These are phyloP conservation scores for Amphilophus citrinellus DNA, from an alignment of 2,113 vertebrate genomes.

Conservation along the genomic window DNA sequence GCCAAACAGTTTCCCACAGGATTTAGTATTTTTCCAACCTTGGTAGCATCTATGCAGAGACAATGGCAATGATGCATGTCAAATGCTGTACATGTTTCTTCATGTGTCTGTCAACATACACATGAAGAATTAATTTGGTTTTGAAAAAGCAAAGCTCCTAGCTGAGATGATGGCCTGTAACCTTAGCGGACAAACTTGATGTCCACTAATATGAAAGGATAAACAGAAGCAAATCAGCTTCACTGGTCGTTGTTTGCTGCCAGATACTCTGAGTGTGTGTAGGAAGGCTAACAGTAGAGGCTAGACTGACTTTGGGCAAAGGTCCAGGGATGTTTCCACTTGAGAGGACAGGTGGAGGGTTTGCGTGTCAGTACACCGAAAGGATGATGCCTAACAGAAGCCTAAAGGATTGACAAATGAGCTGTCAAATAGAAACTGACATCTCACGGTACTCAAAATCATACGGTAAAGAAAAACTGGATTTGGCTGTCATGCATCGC, in stretches of 20 bases:
- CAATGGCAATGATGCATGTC: background rate
- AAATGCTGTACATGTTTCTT: background rate
- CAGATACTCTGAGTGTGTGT: constrained; percentile 5
- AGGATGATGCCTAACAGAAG: constrained; percentile 59
- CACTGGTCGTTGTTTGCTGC: constrained; percentile 28
- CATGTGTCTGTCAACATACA: background rate
- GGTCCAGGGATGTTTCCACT: constrained; percentile 72
- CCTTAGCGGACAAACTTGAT: constrained; percentile 10
- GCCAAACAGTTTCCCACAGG: background rate
- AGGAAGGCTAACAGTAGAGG: constrained; percentile 6
- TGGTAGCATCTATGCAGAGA: background rate
- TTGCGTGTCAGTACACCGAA: constrained; percentile 42
- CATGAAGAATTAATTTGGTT: background rate
- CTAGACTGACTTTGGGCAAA: constrained; percentile 39
- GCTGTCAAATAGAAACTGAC: constrained; percentile 72
- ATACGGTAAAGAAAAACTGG: constrained; percentile 54
- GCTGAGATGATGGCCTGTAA: background rate
- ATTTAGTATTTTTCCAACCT: background rate
- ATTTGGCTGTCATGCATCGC: constrained; percentile 61
- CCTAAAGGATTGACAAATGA: constrained; percentile 74
- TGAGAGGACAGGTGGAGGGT: constrained; percentile 60
- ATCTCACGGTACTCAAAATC: constrained; percentile 56
- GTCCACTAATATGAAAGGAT: constrained; percentile 2
- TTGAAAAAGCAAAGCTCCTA: constrained; percentile 15
- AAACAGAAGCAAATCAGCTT: constrained; percentile 16